Base-by-base conservation (phyloP, 2,113 vertebrate species). In the Chaenocephalus aceratus region DNA sequence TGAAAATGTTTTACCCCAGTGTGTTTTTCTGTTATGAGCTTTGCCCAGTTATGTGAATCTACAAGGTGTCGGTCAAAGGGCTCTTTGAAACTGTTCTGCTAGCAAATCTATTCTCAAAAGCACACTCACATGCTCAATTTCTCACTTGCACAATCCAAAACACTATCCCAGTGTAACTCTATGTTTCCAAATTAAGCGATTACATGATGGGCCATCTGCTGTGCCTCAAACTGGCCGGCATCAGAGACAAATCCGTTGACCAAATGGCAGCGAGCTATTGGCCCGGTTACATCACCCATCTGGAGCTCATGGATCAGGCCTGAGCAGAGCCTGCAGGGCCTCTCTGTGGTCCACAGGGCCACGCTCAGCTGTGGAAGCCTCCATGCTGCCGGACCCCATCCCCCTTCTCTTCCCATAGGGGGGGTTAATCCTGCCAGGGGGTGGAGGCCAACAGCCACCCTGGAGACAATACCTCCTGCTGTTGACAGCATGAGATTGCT, bases 191-290 rank as follows among this genome's bases (percentile, higher is more conserved):
- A 92, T 93, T 88, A 92, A 94, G 90, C 52, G 90, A 93, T 93
- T 93, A 94, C 91, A 92, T 58, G 82, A 86, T 87, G 69, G 80
- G 58, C 84, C 88, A 80, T 92, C 90, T 92, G 91, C 83, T 92
- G 75, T 67, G 45, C 82, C 71, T 91, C 82, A 92, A 88, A 91
- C 91, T 88, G 86, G 86, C 89, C 72, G 66, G 84, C 89, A 89
- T 93, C 88, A 81, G 45, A 87, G 74, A 88, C 90, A 91, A 92
- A 90, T 93, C 90, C 68, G 66, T 58, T 84, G 85, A 91, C 88
- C 91, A 92, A 94, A 93, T 93, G 89, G 88, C 82, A 72, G 71
- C 44, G 56, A 13, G 44, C 90, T 81, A 52, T 89, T 90, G 89
- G 86, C 83, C 81, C 51, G 30, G 75, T 85, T 85, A 89, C 87